phyloP scores from a whole-genome alignment of 2,113 vertebrate species.

The Danio rerio region DNA sequence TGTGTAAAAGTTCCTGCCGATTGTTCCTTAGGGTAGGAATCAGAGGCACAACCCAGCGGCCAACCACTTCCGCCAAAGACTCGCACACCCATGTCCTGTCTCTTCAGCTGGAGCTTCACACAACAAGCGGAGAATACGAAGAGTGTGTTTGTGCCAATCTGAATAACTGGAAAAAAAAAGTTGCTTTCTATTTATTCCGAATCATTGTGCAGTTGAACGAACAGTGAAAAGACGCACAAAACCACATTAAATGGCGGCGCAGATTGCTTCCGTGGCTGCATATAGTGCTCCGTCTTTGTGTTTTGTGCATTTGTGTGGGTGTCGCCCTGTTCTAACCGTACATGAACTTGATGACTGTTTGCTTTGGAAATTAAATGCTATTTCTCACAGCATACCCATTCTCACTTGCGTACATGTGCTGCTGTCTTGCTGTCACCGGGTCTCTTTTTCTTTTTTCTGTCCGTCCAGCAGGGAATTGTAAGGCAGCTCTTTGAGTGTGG shows the following conservation, averaged over 20 bases:
- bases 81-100: conserved; percentile 32
- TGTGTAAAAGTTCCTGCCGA: conserved; percentile 33
- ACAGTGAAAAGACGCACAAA: conserved; percentile 14
- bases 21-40: conserved; percentile 40
- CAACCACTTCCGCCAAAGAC: conserved; percentile 32
- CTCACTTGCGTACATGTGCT: conserved; percentile 36
- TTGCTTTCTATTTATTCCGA: conserved; percentile 18
- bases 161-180: not conserved
- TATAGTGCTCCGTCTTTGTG: conserved; percentile 17
- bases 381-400: conserved; percentile 40
- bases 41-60: conserved; percentile 28
- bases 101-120: conserved; percentile 18
- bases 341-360: conserved; percentile 40
- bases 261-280: conserved; percentile 18
- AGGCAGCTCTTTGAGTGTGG: conserved; percentile 36
- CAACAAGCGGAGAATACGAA: not conserved
- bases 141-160: conserved; percentile 4
- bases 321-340: not conserved
- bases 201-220: conserved; percentile 22
- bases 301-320: conserved; percentile 33
- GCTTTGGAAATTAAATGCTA: conserved; percentile 36
- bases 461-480: conserved; percentile 21
- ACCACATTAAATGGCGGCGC: not conserved
- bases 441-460: not conserved
- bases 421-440: conserved; percentile 32